phyloP scores from a whole-genome alignment of 2,797 vertebrate species.

The Myotis findleyi region DNA sequence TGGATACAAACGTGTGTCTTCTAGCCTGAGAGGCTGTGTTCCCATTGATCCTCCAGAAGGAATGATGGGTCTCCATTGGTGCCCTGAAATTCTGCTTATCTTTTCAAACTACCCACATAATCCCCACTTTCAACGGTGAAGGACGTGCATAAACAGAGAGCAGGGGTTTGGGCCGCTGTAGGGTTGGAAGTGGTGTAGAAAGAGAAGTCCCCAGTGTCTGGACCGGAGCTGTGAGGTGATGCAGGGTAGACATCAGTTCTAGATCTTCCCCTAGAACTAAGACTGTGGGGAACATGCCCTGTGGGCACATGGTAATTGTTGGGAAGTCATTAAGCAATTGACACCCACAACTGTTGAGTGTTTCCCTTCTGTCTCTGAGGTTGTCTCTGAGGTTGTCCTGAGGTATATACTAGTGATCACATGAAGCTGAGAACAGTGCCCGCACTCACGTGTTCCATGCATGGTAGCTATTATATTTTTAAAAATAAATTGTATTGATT shows the following conservation, averaged over 20 bases:
- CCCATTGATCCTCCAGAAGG: not conserved
- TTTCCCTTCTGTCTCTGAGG: not conserved
- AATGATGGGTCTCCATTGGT: not conserved
- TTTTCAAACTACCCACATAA: not conserved
- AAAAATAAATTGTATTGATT: no score
- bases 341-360: no score
- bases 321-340: not conserved
- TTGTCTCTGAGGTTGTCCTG: not conserved
- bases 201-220: not conserved
- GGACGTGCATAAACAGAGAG: not conserved
- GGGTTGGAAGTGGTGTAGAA: not conserved
- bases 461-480: not conserved
- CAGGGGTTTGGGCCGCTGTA: not conserved
- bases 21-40: not conserved
- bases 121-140: not conserved
- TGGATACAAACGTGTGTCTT: not conserved
- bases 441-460: not conserved
- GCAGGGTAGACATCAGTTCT: not conserved
- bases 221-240: no score
- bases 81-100: not conserved
- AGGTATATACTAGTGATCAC: rapidly evolving
- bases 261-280: not conserved
- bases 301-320: not conserved
- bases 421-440: not conserved
- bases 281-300: not conserved